Evolutionary conservation across 2,113 vertebrate species (phyloP).

Genomic region (Trogon melanurus): DNA sequence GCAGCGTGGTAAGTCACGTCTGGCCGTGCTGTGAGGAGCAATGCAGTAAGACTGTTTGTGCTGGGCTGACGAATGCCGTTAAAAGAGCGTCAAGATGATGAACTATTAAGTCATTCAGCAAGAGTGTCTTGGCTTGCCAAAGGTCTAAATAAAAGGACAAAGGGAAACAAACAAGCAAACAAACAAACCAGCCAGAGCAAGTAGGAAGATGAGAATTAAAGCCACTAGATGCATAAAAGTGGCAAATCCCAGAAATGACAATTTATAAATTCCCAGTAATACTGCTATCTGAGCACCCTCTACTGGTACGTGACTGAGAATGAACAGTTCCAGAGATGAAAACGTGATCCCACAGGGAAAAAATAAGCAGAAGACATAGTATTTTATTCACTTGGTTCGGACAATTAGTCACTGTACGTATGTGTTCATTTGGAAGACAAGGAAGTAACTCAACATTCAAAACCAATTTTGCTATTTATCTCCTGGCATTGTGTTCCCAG

Average conservation of each 20-base stretch:
- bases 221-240: neutral
- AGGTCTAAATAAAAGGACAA: neutral
- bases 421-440: neutral
- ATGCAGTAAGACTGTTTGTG: neutral
- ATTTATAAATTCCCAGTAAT: neutral
- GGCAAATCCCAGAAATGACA: rapidly evolving
- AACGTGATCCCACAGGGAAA: rapidly evolving
- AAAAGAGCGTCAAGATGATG: neutral
- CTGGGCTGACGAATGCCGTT: neutral
- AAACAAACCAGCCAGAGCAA: neutral
- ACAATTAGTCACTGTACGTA: neutral
- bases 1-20: neutral
- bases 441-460: neutral
- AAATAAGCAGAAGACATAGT: neutral
- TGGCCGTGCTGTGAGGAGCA: neutral
- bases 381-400: neutral
- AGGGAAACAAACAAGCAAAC: neutral
- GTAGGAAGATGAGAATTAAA: neutral
- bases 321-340: neutral
- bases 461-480: neutral
- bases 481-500: neutral
- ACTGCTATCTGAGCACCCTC: conserved; percentile 60
- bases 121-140: neutral
- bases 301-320: conserved; percentile 3
- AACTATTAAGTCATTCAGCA: neutral